Base-by-base conservation (phyloP, 2,888 invertebrate genomes). In the Lottia scabra region DNA sequence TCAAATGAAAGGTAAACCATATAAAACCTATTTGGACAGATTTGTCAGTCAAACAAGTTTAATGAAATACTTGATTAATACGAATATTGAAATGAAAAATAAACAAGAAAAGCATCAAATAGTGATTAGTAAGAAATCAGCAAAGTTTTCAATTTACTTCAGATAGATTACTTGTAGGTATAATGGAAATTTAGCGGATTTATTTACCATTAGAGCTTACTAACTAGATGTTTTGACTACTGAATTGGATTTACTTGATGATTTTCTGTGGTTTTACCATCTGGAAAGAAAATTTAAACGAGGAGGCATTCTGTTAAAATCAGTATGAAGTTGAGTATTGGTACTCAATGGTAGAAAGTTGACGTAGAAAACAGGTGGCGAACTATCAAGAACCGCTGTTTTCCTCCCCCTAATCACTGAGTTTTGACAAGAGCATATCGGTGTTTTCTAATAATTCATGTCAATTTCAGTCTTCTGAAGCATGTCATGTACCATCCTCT, bases 361-460 rank as follows among this genome's bases (percentile, higher is more conserved):
- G 56, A 56, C 56, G 56, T 2, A 23, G 23, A 19, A 13, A 56
- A 56, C 56, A 56, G 56, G 56, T 56, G 56, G 56, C 19, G 23
- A 56, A 56, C 19, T 23, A 23, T 23, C 56, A 56, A 56, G 56
- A 23, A 13, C 19, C 19, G 23, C 19, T 56, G 56, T 56, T 56
- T 56, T 13, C 38, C 3, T 19, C 23, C 19, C 12, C 19, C 19
- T 56, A 56, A 56, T 19, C 56, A 56, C 56, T 23, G 56, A 23
- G 56, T 56, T 56, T 23, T 56, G 56, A 56, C 56, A 56, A 56
- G 56, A 23, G 56, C 56, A 23, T 56, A 56, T 56, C 56, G 56
- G 56, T 56, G 56, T 56, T 56, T 56, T 56, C 56, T 23, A 56
- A 56, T 56, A 56, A 56, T 23, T 56, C 56, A 56, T 56, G 56